Conservation (phyloP, 2,888 invertebrate genomes). For the Drosophila pseudotakahashii region DNA sequence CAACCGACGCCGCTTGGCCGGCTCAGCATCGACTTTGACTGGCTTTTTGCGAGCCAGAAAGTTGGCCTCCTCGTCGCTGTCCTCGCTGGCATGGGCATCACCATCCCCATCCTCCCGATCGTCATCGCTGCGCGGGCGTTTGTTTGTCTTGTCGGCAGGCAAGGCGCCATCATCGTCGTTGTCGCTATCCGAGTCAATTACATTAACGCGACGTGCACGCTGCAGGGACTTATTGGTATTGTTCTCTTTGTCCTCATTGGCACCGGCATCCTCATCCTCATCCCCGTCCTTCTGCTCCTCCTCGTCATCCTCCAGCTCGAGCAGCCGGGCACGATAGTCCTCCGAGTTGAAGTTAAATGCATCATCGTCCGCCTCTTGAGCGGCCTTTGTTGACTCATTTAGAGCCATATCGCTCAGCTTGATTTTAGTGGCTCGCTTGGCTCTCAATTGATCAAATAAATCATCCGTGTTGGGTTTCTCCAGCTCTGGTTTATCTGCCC, state of each 20-base stretch:
- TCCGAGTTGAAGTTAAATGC: conserved; percentile 83
- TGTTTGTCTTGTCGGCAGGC: conserved; percentile 71
- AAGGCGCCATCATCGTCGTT: conserved; percentile 55
- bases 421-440: conserved; percentile 74
- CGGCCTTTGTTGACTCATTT: conserved; percentile 57
- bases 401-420: conserved; percentile 69
- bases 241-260: conserved; percentile 46
- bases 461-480: conserved; percentile 59
- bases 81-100: conserved; percentile 43
- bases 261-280: conserved; percentile 21
- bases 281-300: conserved; percentile 32
- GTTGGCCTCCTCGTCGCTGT: conserved; percentile 75
- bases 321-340: conserved; percentile 82
- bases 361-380: conserved; percentile 57
- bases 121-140: conserved; percentile 73
- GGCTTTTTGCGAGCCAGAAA: conserved; percentile 81
- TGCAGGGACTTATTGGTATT: conserved; percentile 68
- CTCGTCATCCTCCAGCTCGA: conserved; percentile 76
- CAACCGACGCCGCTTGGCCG: conserved; percentile 82
- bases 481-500: conserved; percentile 22
- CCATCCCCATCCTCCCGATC: conserved; percentile 52
- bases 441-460: conserved; percentile 79
- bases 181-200: conserved; percentile 84
- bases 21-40: conserved; percentile 57
- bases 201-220: conserved; percentile 81